phyloP scores from a whole-genome alignment of 2,113 vertebrate species.

The Aleadryas rufinucha region DNA sequence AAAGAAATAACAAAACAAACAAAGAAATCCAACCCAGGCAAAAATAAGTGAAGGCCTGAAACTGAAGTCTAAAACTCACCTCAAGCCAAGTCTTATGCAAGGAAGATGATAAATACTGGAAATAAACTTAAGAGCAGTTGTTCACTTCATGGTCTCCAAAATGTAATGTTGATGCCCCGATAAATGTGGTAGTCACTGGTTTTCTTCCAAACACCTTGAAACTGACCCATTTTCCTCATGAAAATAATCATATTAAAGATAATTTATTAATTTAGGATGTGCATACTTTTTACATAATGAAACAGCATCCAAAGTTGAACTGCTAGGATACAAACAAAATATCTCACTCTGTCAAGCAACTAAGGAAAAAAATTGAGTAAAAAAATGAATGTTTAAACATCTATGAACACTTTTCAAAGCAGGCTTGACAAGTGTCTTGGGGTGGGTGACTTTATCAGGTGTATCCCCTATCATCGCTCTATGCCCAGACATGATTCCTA shows the following conservation, averaged over 20 bases:
- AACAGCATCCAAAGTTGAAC: background rate
- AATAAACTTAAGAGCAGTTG: background rate
- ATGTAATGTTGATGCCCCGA: background rate
- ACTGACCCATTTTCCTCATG: background rate
- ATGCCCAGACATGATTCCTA: no score
- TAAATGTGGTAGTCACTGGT: background rate
- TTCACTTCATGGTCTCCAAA: background rate
- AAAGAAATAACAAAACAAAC: fast-evolving
- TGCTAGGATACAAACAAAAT: background rate
- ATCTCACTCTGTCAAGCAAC: background rate
- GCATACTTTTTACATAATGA: background rate
- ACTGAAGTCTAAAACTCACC: background rate
- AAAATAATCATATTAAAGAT: background rate
- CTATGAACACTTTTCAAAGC: background rate
- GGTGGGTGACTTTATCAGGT: no score
- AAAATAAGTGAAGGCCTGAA: background rate
- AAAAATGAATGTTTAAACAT: background rate
- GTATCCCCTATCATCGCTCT: no score
- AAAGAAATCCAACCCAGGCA: background rate
- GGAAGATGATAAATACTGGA: background rate
- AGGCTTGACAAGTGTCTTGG: no score
- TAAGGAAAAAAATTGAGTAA: background rate
- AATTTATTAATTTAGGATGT: background rate
- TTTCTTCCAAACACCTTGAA: background rate
- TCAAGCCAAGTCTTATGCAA: background rate